Evolutionary conservation across 2,113 vertebrate species (phyloP).

Genomic region (Circaetus cinerascens): DNA sequence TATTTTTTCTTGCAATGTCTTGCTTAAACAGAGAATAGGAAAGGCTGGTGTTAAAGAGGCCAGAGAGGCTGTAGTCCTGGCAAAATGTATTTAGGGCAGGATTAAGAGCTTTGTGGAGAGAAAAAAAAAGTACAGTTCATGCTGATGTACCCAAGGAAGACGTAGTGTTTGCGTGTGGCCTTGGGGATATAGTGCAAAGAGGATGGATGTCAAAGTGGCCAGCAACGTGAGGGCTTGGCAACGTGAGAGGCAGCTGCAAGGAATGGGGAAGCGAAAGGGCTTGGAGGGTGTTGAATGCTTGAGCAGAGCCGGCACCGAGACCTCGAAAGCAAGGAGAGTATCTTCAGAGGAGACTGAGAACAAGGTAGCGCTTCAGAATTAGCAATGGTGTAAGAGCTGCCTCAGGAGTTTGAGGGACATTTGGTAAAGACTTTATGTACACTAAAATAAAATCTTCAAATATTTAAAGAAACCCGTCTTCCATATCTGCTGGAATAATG

Average conservation of each 20-base stretch:
- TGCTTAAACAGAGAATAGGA: not conserved
- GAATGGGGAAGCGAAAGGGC: not conserved
- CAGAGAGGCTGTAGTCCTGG: not conserved
- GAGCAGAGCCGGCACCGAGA: not conserved
- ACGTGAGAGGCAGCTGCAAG: not conserved
- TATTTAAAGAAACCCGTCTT: not conserved
- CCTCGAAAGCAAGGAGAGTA: not conserved
- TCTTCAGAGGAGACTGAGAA: not conserved
- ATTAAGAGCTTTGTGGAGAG: not conserved
- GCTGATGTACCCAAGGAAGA: not conserved
- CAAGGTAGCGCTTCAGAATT: not conserved
- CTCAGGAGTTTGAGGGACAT: not conserved
- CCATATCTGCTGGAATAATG: not conserved
- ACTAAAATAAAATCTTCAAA: not conserved
- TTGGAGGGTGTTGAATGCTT: not conserved
- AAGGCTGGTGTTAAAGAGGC: not conserved
- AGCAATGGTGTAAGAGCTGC: not conserved
- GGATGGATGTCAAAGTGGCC: not conserved
- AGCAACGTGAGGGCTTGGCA: not conserved
- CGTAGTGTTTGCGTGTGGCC: not conserved
- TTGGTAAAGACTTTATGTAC: not conserved
- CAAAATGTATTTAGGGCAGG: not conserved
- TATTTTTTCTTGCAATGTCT: not conserved
- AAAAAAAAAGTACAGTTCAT: not conserved
- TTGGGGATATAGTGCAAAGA: not conserved